Conservation (phyloP, 1,140 invertebrate species). For the Anthonomus grandis region DNA sequence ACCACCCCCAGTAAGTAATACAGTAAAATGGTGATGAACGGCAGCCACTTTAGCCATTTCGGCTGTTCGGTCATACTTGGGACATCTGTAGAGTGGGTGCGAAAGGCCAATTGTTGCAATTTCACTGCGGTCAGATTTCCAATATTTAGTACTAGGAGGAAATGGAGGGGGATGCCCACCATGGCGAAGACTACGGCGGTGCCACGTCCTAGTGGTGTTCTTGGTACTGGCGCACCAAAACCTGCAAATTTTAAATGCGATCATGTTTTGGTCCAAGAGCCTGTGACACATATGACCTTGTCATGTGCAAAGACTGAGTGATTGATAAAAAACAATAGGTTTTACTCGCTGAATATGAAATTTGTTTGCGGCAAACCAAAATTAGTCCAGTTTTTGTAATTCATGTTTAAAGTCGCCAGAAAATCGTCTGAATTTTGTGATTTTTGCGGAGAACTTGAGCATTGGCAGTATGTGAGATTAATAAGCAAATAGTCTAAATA, state of each 20-base stretch:
- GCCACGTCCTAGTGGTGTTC: slow-evolving; percentile 56
- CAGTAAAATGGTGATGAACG: slow-evolving; percentile 47
- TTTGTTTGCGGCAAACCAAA: background rate
- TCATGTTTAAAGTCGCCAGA: no score
- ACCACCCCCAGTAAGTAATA: slow-evolving; percentile 61
- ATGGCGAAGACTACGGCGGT: slow-evolving; percentile 58
- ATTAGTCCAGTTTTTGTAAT: no score
- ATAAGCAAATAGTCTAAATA: no score
- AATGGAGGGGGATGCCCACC: slow-evolving; percentile 60
- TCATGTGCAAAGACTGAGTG: background rate
- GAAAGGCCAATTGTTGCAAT: slow-evolving; percentile 50
- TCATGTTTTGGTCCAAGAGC: no score
- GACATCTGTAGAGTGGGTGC: slow-evolving; percentile 35
- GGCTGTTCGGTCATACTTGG: slow-evolving; percentile 33
- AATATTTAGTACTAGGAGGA: slow-evolving; percentile 60
- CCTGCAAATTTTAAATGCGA: no score
- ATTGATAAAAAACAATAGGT: background rate
- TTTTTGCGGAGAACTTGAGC: no score
- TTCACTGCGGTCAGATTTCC: slow-evolving; percentile 56
- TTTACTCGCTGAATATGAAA: background rate
- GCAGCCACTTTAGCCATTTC: slow-evolving; percentile 49
- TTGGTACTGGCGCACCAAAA: slow-evolving; percentile 61
- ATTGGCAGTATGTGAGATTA: no score
- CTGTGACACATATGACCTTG: no score
- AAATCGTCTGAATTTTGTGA: no score